Base-by-base conservation (phyloP, 2,113 vertebrate species). In the Gorsachius goisagi region DNA sequence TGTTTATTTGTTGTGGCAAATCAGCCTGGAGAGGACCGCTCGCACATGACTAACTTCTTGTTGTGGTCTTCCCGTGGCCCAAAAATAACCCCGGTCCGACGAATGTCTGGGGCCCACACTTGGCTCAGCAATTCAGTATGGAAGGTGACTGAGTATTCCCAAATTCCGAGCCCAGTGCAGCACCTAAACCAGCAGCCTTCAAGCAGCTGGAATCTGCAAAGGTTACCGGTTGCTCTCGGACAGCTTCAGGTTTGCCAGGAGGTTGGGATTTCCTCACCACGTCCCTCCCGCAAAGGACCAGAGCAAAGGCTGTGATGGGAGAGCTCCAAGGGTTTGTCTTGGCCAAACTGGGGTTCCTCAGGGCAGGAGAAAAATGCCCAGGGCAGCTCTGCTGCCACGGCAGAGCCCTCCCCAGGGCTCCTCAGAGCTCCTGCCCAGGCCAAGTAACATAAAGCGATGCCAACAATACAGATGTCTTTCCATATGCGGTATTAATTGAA, bases 1-100 rank as follows among this genome's bases (percentile, higher is more conserved):
- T 83, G 21, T 86, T 64, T 92, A 83, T 88, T 94, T 92, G 32
- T 86, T 59, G 77, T 85, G 87, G 75, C 50, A 58, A 59, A 63
- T 59, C 73, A 86, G 85, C 63, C 58, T 50, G 66, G 60, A 58
- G 66, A 88, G 9, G 16, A 8, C 39, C 0, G 4, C 78, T 91
- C 59, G 66, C 59, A 53, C 26, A 71, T 44, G 50, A 71, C 60
- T 67, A 59, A 74, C 68, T 28, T 52, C 66, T 87, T 74, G 10
- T 68, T 86, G 77, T 67, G 60, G 55, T 85, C 47, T 78, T 93
- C 59, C 50, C 18, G 16, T 32, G 52, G 33, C 55, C 49, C 73
- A 59, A 55, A 95, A 95, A 77, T 52, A 93, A 33, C 28, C 67
- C 8, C 9, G 53, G n/a, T 59, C 68, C 2, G 1, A 22, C 18